Evolutionary conservation across 2,888 invertebrate species (phyloP), one percentile per base, ranked within the genome.

Genomic region (Ormyrus labotus): DNA sequence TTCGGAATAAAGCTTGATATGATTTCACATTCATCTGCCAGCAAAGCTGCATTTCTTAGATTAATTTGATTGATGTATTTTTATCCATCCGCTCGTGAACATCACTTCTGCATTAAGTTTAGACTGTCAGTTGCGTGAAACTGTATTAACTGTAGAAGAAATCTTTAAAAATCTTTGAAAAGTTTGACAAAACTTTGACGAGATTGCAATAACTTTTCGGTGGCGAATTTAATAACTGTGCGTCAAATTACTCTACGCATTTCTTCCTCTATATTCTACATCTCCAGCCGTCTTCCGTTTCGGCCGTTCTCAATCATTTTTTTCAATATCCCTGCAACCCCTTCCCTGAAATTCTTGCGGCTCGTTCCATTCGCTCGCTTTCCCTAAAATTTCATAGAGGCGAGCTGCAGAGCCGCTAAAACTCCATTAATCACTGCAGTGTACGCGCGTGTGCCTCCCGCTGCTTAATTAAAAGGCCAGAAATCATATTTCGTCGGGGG

Each of bases 391-490:
- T 73, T 72, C 60, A 48, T 53, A 72, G 60, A 34, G 10, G 53
- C 60, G 45, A 1, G 11, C n/a, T 11, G 53, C 8, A 13, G 63
- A 45, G 8, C 51, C 47, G n/a, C 63, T 2, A 50, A 74, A 79
- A 70, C 75, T 81, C 70, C 78, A 81, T 81, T 78, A 78, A 81
- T 81, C 70, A 78, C 69, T 10, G 60, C 13, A 69, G 51, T 10
- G 34, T 5, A n/a, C 9, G 61, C 61, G 34, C 53, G 8, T 60
- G 11, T 7, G 34, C 34, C n/a, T 50, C 19, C 34, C 67, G 34
- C 13, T 53, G 81, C 84, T 84, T 84, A 83, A 84, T 84, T 84
- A 83, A 84, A 84, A 81, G 80, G 70, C 83, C 80, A 83, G 83
- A 84, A 84, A 85, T 84, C 83, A 83, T 84, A 82, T 83, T 81